Evolutionary conservation across 2,797 vertebrate genomes (phyloP), one percentile per base, ranked within the genome.

Genomic region (Coregonus suidteri): DNA sequence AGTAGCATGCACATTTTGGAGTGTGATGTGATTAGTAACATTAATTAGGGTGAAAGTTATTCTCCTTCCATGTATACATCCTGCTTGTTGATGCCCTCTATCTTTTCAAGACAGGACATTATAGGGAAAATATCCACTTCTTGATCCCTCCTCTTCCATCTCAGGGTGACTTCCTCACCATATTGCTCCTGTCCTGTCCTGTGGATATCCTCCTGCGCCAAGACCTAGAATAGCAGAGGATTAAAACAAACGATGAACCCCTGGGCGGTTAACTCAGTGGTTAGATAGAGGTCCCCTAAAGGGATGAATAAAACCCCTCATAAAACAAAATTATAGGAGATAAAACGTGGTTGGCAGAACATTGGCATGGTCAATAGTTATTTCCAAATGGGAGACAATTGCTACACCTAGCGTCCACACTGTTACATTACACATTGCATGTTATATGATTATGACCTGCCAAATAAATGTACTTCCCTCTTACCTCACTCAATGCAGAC

Each of bases 191-290:
- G 89, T 31, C 75, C n/a, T n/a, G n/a, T n/a, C 78, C 62, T 84
- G 92, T 54, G 90, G 90, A 15, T 87, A 93, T 73, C 75, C 82
- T 85, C 88, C 91, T 6, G 87, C 56, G 30, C 78, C 2, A 37
- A 90, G 84, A 31, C 89, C 91, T 93, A 79, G 3, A 66, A 73
- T 47, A 68, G 67, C 30, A 77, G 15, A 31, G 37, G 59, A 75
- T 75, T 37, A 76, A 11, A 65, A 11, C 76, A 81, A 20, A 37
- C 7, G 6, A 20, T 62, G n/a, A 62, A 20, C 2, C 20, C n/a
- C 20, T 16, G 7, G 59, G 15, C 16, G 14, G 9, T 59, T n/a
- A 74, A 13, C 15, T 56, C 13, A 69, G 30, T 25, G 35, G 71
- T 54, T 54, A 73, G 34, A 54, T 34, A 25, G 25, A 30, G 34